Evolutionary conservation across 2,797 vertebrate species (phyloP).

Genomic region (Mallotus villosus): DNA sequence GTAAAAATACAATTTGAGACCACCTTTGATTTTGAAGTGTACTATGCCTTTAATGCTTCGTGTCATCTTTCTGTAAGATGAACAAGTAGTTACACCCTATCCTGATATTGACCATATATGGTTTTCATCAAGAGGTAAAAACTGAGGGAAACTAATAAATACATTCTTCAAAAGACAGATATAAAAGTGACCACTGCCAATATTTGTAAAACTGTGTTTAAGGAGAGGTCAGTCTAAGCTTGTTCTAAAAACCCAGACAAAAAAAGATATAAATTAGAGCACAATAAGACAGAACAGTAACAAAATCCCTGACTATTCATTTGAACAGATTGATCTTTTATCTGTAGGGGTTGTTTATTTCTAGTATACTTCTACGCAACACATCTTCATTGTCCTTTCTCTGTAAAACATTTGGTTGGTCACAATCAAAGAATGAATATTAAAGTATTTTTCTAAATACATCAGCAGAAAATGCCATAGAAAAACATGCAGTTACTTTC

Average conservation of each 20-base stretch:
- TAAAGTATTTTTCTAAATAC: not conserved
- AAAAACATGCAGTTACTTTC: constrained; percentile 25
- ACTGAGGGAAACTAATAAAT: constrained; percentile 87
- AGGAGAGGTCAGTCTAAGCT: constrained; percentile 59
- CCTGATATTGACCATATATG: constrained; percentile 64
- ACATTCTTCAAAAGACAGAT: constrained; percentile 91
- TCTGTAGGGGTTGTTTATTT: constrained; percentile 15
- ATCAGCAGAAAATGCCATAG: not conserved
- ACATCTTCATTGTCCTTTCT: constrained; percentile 15
- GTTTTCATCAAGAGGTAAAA: constrained; percentile 70
- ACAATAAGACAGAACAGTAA: constrained; percentile 10
- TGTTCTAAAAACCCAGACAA: constrained; percentile 13
- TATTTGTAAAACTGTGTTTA: constrained; percentile 83
- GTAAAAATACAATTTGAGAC: not conserved
- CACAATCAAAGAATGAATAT: constrained; percentile 10
- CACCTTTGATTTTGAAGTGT: not conserved
- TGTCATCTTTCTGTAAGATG: not conserved
- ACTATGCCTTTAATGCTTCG: not conserved
- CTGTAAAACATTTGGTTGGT: constrained; percentile 15
- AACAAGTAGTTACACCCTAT: constrained; percentile 36
- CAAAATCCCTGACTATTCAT: constrained; percentile 34
- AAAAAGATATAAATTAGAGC: constrained; percentile 8
- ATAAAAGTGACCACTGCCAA: constrained; percentile 80
- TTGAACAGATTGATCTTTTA: constrained; percentile 34
- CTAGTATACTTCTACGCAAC: constrained; percentile 18